Base-by-base conservation (phyloP, 1,140 invertebrate species). In the Philotrypesis tridentata region DNA sequence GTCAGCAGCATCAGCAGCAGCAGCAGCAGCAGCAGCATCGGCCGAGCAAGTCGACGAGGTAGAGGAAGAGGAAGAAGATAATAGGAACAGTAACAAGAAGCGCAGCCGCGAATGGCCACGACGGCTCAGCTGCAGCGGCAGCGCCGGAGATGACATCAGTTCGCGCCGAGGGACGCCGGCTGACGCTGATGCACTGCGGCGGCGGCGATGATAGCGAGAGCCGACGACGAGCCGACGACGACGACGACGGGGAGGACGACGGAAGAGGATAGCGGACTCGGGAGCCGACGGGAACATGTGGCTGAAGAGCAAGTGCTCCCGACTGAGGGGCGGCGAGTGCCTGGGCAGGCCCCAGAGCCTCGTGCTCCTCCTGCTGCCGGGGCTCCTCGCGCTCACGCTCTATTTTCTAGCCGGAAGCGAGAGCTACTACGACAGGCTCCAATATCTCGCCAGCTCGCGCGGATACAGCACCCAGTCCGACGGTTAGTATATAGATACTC, bases 351-450 rank as follows among this genome's bases (percentile, higher is more conserved):
- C 77, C 9, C 77, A 80, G 40, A 68, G 86, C 5, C 33, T 90
- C 21, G 79, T 90, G 7, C 55, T 90, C 17, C 27, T 92, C 33
- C 55, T 90, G 33, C 29, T 91, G 7, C 88, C 90, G 21, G 86
- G 85, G n/a, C 33, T 89, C 21, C 82, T 92, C 8, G 67, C 87
- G 17, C 79, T 88, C 12, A 89, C 88, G 8, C 84, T 91, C 17
- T 92, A 91, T 74, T 82, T 88, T 0, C 84, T 89, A 25, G 87
- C 87, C 14, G 84, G 83, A 12, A 84, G 68, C 17, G 85, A 87
- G 48, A 67, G 81, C 27, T 82, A 85, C 0, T 85, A 85, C 48
- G 86, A 88, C 6, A 84, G 82, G 23, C 48, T 88, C 5, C 88
- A 88, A 12, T 89, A 87, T 67, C 72, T 87, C 17, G 67, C 86